phyloP scores from a whole-genome alignment of 2,888 invertebrate genomes.

The Shargacucullia verbasci region DNA sequence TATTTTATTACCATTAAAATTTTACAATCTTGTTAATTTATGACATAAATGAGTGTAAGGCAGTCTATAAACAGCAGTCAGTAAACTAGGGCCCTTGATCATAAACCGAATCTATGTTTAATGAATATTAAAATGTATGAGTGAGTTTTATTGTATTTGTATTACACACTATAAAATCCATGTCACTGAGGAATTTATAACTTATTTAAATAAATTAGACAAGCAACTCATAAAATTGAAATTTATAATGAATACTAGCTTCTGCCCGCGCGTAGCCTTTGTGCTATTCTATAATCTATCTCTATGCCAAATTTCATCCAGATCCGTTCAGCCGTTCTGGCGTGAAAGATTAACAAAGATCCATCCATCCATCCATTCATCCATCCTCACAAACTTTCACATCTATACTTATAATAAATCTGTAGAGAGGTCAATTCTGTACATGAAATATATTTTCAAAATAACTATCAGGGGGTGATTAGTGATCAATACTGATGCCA shows the following conservation, averaged over 20 bases:
- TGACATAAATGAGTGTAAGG: constrained; percentile 15
- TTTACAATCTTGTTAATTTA: constrained; percentile 18
- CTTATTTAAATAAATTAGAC: constrained; percentile 24
- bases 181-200: constrained; percentile 21
- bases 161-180: constrained; percentile 20
- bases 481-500: no score
- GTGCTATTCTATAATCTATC: no score
- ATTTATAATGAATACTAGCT: constrained; percentile 25
- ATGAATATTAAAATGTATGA: constrained; percentile 20
- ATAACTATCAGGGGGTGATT: no score
- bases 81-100: constrained; percentile 12
- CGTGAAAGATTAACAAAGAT: no score
- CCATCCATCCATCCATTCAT: no score
- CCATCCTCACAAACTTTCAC: no score
- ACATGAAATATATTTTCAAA: no score
- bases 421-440: no score
- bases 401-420: no score
- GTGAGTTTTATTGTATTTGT: constrained; percentile 4
- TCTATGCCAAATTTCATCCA: no score
- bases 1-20: constrained; percentile 18
- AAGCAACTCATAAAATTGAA: constrained; percentile 9
- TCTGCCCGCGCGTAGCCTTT: no score
- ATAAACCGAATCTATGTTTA: not conserved
- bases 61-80: constrained; percentile 18
- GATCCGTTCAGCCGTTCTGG: no score